A percentile compares a stretch with the other conserved stretches of the same genome.
These are phyloP conservation scores for Drosophila nannoptera DNA, from an alignment of 1,140 invertebrate genomes.

Conservation along the genomic window DNA sequence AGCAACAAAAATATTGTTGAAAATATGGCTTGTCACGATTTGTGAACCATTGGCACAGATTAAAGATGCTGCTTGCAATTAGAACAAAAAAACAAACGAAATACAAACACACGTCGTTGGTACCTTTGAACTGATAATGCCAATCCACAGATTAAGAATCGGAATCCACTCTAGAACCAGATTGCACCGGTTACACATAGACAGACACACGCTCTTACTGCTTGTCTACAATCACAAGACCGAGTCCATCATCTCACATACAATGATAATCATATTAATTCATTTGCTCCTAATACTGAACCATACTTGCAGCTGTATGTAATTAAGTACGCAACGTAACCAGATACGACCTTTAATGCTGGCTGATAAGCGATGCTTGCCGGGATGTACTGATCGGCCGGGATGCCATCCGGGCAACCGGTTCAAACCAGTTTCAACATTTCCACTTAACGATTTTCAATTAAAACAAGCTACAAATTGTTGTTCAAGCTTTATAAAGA, in stretches of 20 bases:
- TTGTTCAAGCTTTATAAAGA: slow-evolving; percentile 35
- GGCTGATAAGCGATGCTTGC: slow-evolving; percentile 49
- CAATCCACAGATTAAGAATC: slow-evolving; percentile 54
- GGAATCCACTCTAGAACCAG: slow-evolving; percentile 61
- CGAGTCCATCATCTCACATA: slow-evolving; percentile 9
- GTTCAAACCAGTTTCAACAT: slow-evolving; percentile 33
- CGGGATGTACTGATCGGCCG: slow-evolving; percentile 33
- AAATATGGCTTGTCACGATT: slow-evolving; percentile 41
- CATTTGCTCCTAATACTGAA: slow-evolving; percentile 49
- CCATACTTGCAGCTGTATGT: slow-evolving; percentile 55
- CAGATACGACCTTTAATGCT: slow-evolving; percentile 63
- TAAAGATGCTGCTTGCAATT: slow-evolving; percentile 28
- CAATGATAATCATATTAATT: slow-evolving; percentile 53
- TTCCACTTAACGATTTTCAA: slow-evolving; percentile 41
- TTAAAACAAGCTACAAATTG: slow-evolving; percentile 54
- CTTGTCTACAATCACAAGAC: slow-evolving; percentile 23
- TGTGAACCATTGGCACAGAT: slow-evolving; percentile 51
- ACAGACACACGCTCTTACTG: background rate
- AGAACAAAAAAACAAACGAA: slow-evolving; percentile 35
- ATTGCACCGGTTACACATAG: slow-evolving; percentile 18
- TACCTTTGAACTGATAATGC: slow-evolving; percentile 71
- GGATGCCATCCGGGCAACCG: slow-evolving; percentile 32
- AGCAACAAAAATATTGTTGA: slow-evolving; percentile 7
- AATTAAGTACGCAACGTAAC: slow-evolving; percentile 36
- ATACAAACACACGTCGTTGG: slow-evolving; percentile 32